These are phyloP conservation scores for Cotesia congregata DNA, from an alignment of 2,888 invertebrate genomes.

Conservation along the genomic window DNA sequence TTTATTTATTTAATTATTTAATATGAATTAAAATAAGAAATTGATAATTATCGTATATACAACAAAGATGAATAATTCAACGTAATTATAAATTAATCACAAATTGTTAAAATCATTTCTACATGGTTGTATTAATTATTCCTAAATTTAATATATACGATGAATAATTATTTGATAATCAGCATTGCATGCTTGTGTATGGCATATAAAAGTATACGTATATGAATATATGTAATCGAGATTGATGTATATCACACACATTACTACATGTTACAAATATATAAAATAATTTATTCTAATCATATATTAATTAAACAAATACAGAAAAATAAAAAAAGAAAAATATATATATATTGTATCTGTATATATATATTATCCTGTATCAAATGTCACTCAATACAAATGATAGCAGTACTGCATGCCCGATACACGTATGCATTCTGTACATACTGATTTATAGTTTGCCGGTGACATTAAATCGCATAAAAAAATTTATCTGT, in stretches of 20 bases:
- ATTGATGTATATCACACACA: neutral
- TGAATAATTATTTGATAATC: neutral
- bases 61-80: too few species aligned
- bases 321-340: too few species aligned
- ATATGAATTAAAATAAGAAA: too few species aligned
- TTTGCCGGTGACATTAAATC: neutral
- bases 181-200: neutral
- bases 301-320: neutral
- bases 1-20: too few species aligned
- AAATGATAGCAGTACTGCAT: neutral
- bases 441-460: neutral
- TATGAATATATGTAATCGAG: neutral
- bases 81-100: too few species aligned
- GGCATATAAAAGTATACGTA: neutral
- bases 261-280: too few species aligned
- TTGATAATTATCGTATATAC: too few species aligned
- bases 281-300: conserved; percentile 26
- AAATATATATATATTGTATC: neutral
- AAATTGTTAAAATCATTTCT: too few species aligned
- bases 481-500: neutral
- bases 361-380: neutral
- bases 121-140: too few species aligned
- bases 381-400: neutral
- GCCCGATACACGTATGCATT: too few species aligned
- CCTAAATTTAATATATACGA: neutral